Percentiles rank a stretch among this genome's conserved stretches.
These are phyloP conservation scores for Micrasema minimum DNA, from an alignment of 1,140 invertebrate species.

Conservation along the genomic window DNA sequence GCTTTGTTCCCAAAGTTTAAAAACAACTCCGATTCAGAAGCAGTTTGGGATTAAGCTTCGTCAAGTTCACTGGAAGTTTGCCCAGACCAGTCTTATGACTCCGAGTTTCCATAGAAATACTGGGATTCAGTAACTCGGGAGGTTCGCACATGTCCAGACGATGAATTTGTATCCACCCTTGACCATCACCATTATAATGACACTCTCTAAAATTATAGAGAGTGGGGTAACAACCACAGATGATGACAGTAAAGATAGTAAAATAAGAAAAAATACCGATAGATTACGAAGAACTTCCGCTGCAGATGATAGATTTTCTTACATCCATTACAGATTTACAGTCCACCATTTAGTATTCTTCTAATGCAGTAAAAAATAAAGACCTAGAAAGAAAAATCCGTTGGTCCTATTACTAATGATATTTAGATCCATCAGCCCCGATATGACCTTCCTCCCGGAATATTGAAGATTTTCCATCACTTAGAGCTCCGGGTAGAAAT, in stretches of 20 bases:
- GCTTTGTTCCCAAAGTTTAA: constrained; percentile 70
- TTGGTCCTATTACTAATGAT: constrained; percentile 42
- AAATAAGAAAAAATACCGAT: constrained; percentile 29
- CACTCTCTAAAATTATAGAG: constrained; percentile 32
- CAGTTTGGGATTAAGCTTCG: constrained; percentile 68
- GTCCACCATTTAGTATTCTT: constrained; percentile 72
- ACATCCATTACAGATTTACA: constrained; percentile 77
- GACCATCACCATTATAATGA: constrained; percentile 47
- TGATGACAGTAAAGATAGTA: constrained; percentile 49
- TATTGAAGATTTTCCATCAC: constrained; percentile 57
- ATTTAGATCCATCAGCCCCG: constrained; percentile 46
- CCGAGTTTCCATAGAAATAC: constrained; percentile 83
- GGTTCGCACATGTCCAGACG: constrained; percentile 55
- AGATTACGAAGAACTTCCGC: constrained; percentile 50
- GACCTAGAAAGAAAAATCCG: constrained; percentile 38
- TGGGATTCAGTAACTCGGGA: constrained; percentile 72
- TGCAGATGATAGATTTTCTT: constrained; percentile 77
- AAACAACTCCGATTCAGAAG: constrained; percentile 80
- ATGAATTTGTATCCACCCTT: constrained; percentile 54
- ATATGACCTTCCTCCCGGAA: constrained; percentile 48
- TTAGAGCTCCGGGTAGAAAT: constrained; percentile 58
- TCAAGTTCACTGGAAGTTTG: constrained; percentile 85
- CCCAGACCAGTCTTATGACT: constrained; percentile 76
- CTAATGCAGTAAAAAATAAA: constrained; percentile 42
- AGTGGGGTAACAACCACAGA: constrained; percentile 43